Base-by-base conservation (phyloP, 2,113 vertebrate species). In the Mola mola region DNA sequence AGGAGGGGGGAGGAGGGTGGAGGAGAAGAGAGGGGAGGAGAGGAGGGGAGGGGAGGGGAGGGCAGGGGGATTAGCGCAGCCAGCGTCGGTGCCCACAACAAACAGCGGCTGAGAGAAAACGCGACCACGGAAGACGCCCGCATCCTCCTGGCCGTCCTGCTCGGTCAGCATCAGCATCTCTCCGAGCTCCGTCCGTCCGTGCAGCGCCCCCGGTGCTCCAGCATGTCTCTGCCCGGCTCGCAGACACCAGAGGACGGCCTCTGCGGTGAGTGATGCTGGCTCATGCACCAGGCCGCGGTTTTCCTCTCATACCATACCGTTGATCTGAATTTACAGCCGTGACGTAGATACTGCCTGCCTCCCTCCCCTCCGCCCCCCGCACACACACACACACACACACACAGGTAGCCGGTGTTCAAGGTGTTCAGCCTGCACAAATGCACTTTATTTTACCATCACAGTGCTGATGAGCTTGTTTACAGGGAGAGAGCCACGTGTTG, bases 231-330 rank as follows among this genome's bases (percentile, higher is more conserved):
- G 70, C 82, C 89, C 59, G 81, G 72, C 62, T 80, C 84, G 6
- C 84, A 90, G 64, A 84, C 87, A 38, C 80, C 85, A 49, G 90
- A 90, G 48, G 89, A 92, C 55, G 77, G 80, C 28, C 82, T 90
- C 57, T 82, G 87, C 47, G 91, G 91, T 92, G 82, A 89, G 88
- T 75, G 63, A 43, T 17, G 50, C 31, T 28, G 43, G n/a, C 9
- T 6, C 49, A 20, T 0, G 20, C 15, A 43, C 62, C 53, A 33
- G 48, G 61, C 48, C 34, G 20, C 15, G 55, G 41, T 51, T 47
- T 25, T 41, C 4, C 17, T 20, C 8, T 55, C 33, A 11, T 11
- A 6, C 26, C 36, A 55, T 42, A 4, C n/a, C 34, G 15, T 15
- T 2, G 36, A 8, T 55, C 37, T 46, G 10, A 28, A 31, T 66